A percentile compares a stretch with the other conserved stretches of the same genome.
These are phyloP conservation scores for Lingula anatina DNA, from an alignment of 2,888 invertebrate genomes.

Conservation along the genomic window DNA sequence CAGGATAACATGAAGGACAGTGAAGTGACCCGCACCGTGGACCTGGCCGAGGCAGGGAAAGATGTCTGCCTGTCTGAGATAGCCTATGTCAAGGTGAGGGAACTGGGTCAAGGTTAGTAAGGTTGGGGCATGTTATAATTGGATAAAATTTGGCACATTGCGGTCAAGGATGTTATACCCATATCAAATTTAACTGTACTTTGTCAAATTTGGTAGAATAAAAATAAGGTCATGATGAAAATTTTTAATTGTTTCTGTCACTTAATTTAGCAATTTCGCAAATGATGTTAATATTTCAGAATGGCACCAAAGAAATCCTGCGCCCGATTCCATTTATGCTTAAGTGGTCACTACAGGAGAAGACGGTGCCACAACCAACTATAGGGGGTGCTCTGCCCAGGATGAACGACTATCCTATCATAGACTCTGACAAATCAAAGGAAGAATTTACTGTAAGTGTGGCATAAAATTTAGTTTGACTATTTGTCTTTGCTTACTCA, in stretches of 20 bases:
- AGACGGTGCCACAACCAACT: constrained; percentile 26
- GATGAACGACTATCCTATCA: constrained; percentile 75
- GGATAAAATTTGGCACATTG: no score
- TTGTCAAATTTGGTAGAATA: no score
- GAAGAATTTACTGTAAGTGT: constrained; percentile 61
- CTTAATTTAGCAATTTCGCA: no score
- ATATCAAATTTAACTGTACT: no score
- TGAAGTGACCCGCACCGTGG: constrained; percentile 10
- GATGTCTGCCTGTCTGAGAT: constrained; percentile 17
- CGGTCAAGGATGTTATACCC: no score
- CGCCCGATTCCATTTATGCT: constrained; percentile 63
- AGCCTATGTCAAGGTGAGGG: constrained; percentile 26
- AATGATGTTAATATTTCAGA: no score
- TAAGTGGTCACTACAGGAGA: constrained; percentile 72
- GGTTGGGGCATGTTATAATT: no score
- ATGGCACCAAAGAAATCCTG: constrained; percentile 50
- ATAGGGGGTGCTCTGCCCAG: constrained; percentile 58
- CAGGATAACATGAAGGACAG: constrained; percentile 9
- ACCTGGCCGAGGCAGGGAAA: no score
- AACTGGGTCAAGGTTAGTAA: background rate
- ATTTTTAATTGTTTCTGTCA: no score
- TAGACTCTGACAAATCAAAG: constrained; percentile 80
- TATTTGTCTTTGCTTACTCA: no score
- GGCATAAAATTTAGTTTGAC: no score
- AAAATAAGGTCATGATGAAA: no score